Evolutionary conservation across 2,888 invertebrate species (phyloP), one percentile per base, ranked within the genome.

Genomic region (Caenorhabditis afra): DNA sequence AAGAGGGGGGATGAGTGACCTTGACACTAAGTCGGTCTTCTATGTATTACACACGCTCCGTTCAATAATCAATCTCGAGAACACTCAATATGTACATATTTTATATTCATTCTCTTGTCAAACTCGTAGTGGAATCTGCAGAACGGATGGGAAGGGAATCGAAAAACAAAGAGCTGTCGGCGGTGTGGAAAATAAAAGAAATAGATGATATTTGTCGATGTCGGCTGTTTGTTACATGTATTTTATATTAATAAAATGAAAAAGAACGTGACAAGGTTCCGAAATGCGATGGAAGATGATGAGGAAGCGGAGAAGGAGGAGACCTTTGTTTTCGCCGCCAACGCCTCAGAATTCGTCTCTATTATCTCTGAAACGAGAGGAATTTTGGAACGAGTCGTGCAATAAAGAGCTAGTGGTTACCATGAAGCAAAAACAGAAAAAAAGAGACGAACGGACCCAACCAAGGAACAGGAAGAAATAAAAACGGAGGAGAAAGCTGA

Each of bases 291-390:
- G 29, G 65, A 66, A 35, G 55, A 50, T 12, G 57, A 64, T 5
- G 58, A 18, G 20, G 35, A 35, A 12, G 58, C 18, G 20, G 35
- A 35, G 18, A 37, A 47, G 11, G 64, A 47, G 23, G 76, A 44
- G 22, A 57, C 45, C 37, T 77, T 77, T 58, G 77, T 65, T 76
- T 64, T 53, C 53, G 62, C 66, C 49, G 65, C 74, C 62, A 67
- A 61, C 66, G 66, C 71, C 39, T 78, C 71, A 78, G 73, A 78
- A 78, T 64, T 78, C 78, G 73, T 78, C 58, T 78, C 73, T 71
- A 66, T 73, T 64, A 67, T 44, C 57, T 67, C 78, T 78, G 78
- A 77, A 77, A 71, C 47, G 53, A 41, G 55, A 22, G 64, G 64
- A 57, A 62, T 64, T 29, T 29, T 29, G 29, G 7, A 29, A 29